These are phyloP conservation scores for Drosophila kepulauana DNA, from an alignment of 1,140 invertebrate species.

Conservation along the genomic window DNA sequence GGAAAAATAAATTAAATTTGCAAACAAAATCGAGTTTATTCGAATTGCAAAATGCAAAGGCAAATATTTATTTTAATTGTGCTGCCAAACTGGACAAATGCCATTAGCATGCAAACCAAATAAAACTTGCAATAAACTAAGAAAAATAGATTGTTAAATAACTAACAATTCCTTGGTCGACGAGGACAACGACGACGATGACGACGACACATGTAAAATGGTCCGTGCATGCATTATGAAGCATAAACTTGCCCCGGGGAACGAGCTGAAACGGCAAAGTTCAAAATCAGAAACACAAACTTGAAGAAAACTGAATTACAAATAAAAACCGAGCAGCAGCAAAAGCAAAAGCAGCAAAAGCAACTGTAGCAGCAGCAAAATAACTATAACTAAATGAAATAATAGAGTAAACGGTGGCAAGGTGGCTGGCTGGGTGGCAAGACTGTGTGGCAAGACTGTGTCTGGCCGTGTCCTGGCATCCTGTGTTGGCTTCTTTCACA, in stretches of 20 bases:
- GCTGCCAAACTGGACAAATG: neutral
- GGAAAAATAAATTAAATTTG: neutral
- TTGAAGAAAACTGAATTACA: slow-evolving; percentile 77
- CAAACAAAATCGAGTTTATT: neutral
- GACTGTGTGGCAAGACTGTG: neutral
- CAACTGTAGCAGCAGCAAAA: slow-evolving; percentile 25
- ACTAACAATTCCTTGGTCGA: neutral
- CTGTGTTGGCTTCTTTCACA: slow-evolving; percentile 32
- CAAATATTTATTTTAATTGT: slow-evolving; percentile 11
- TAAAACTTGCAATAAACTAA: neutral
- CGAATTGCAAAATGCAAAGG: neutral
- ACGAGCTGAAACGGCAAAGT: slow-evolving; percentile 60
- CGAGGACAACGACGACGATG: slow-evolving; percentile 5
- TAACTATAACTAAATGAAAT: slow-evolving; percentile 75
- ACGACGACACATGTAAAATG: slow-evolving; percentile 37
- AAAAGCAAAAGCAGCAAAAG: slow-evolving; percentile 23
- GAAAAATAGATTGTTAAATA: slow-evolving; percentile 18
- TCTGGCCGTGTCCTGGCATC: slow-evolving; percentile 2
- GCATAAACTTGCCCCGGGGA: slow-evolving; percentile 64
- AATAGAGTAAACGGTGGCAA: slow-evolving; percentile 70
- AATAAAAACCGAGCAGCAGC: slow-evolving; percentile 53
- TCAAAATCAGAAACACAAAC: slow-evolving; percentile 81
- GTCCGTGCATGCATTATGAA: slow-evolving; percentile 63
- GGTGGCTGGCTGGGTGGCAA: neutral
- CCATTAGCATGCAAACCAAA: slow-evolving; percentile 7